A percentile compares a stretch with the other conserved stretches of the same genome.
phyloP scores from a whole-genome alignment of 2,113 vertebrate genomes.

The Heloderma charlesbogerti region DNA sequence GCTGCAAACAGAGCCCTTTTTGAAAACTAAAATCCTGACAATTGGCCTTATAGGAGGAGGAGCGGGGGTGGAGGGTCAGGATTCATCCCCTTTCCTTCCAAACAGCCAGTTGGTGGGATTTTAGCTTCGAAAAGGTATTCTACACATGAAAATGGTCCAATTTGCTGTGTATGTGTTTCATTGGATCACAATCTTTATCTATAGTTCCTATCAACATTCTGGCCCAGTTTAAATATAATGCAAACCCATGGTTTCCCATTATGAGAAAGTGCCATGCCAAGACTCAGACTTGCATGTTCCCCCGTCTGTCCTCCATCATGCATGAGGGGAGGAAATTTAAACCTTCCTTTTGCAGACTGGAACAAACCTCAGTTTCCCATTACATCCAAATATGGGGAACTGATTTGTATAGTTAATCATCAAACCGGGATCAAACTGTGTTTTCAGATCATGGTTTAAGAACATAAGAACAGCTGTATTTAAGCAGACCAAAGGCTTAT shows the following conservation, averaged over 20 bases:
- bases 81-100: background rate
- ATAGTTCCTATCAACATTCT: no score
- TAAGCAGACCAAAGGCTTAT: no score
- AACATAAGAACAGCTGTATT: no score
- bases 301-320: no score
- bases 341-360: background rate
- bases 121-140: background rate
- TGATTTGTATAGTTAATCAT: background rate
- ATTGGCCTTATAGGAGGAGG: background rate
- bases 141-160: no score
- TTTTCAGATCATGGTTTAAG: background rate
- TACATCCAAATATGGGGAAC: background rate
- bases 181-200: no score
- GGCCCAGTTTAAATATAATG: no score
- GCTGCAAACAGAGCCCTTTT: background rate
- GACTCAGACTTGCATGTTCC: no score
- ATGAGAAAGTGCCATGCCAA: no score
- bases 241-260: no score
- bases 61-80: no score
- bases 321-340: background rate
- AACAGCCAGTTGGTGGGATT: background rate
- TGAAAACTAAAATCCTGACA: background rate
- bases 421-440: background rate
- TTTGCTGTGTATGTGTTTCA: no score
- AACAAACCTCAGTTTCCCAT: background rate